Evolutionary conservation across 2,888 invertebrate genomes (phyloP), one percentile per base, ranked within the genome.

Genomic region (Watsonalla binaria): DNA sequence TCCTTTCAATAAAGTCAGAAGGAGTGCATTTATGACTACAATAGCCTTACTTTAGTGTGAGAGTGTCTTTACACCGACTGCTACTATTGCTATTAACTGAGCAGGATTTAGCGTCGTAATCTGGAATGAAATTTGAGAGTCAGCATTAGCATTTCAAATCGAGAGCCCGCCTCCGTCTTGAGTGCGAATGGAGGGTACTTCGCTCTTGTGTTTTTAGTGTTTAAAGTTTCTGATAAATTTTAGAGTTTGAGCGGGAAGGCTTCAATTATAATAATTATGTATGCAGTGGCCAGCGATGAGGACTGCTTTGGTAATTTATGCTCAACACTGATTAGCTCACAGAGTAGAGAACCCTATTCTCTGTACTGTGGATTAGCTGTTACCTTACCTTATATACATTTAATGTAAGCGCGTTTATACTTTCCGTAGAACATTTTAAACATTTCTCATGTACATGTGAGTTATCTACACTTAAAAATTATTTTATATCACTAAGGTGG

Each of bases 91-190:
- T 72, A 70, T 72, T 70, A 74, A 72, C 74, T 66, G 66, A 71
- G 66, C 61, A 65, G 66, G 68, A 59, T 62, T 66, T 65, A 68
- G 67, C 64, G 61, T 61, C 68, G 76, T 76, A 73, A 76, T 74
- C 77, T 76, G 65, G 63, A 72, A 72, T 73, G 72, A 69, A 72
- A 77, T 78, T 73, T 70, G 67, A 54, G 59, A 61, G 66, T 57
- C 63, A 57, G 67, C 68, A 79, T 80, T 80, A 78, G 78, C 76
- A 79, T 80, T 78, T 75, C 76, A 78, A 78, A 78, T 74, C 68
- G 42, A 42, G 42, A 65, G 57, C 62, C 59, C 61, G 45, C 57
- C 65, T 53, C 63, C 59, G 66, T 65, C 66, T 60, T 55, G 53
- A 59, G 57, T 39, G 35, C 35, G 51, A 51, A 51, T 46, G 51